Evolutionary conservation across 2,113 vertebrate species (phyloP).

Genomic region (Hemiscyllium ocellatum): DNA sequence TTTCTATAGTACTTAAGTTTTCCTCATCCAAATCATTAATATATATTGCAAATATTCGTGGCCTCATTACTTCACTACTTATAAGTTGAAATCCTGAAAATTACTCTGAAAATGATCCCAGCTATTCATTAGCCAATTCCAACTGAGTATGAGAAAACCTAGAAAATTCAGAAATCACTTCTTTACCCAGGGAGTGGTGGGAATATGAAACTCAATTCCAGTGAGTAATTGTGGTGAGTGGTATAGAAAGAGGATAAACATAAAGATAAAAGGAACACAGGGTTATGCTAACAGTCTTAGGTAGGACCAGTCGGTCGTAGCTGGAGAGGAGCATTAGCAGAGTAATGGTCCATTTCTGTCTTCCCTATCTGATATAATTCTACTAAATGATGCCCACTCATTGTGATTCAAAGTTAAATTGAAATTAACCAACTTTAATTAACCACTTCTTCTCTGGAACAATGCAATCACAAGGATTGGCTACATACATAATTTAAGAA

Average conservation of each 20-base stretch:
- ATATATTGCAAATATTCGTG: too few relatives aligned
- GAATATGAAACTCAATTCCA: neutral
- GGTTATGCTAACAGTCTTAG: neutral
- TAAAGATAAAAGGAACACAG: neutral
- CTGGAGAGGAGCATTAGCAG: neutral
- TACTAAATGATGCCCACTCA: neutral
- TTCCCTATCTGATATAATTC: neutral
- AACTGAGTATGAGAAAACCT: too few relatives aligned
- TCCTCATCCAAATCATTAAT: too few relatives aligned
- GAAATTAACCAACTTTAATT: neutral
- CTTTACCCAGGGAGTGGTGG: neutral
- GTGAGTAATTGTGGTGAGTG: neutral
- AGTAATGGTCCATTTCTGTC: neutral
- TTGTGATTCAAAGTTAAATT: neutral
- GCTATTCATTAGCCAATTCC: too few relatives aligned
- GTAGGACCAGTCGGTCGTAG: neutral
- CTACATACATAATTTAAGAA: neutral
- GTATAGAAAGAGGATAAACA: neutral
- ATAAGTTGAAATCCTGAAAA: too few relatives aligned
- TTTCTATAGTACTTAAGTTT: too few relatives aligned
- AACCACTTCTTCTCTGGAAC: neutral
- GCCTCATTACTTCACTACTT: too few relatives aligned
- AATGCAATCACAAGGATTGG: neutral
- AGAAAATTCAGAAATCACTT: neutral
- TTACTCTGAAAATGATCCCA: too few relatives aligned